Evolutionary conservation across 2,888 invertebrate genomes (phyloP).

Genomic region (Tenthredo mesomela): DNA sequence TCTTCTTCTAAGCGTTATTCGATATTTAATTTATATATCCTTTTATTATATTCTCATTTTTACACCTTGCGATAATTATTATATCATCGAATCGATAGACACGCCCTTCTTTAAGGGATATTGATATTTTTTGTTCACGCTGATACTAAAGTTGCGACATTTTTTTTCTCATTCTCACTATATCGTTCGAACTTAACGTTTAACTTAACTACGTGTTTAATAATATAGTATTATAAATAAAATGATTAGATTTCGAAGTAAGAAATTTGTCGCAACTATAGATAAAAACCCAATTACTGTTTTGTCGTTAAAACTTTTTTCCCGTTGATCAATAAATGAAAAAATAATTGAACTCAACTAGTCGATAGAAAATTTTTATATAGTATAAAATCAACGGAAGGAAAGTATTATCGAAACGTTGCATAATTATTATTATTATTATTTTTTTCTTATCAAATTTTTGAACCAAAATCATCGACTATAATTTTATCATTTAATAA

Average conservation of each 20-base stretch:
- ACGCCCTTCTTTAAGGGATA: background rate
- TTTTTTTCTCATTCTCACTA: background rate
- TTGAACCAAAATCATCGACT: background rate
- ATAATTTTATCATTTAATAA: background rate
- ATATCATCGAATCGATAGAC: background rate
- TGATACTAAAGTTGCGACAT: constrained; percentile 2
- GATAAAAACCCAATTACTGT: constrained; percentile 56
- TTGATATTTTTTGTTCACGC: background rate
- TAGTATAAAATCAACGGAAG: no score
- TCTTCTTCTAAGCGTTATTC: background rate
- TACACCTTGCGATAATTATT: background rate
- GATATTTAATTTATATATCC: background rate
- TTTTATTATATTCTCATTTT: no score
- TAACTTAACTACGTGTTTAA: no score
- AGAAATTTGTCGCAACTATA: background rate
- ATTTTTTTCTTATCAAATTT: background rate
- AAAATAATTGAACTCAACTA: background rate
- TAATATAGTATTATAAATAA: no score
- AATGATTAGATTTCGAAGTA: background rate
- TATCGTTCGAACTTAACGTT: no score
- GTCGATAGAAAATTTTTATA: background rate
- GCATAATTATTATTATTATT: no score
- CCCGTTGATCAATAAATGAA: constrained; percentile 41
- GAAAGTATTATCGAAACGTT: constrained; percentile 47
- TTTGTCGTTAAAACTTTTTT: constrained; percentile 63